Percentiles rank a stretch among this genome's conserved stretches.
phyloP scores from a whole-genome alignment of 2,888 invertebrate species.

The Ochropleura leucogaster region DNA sequence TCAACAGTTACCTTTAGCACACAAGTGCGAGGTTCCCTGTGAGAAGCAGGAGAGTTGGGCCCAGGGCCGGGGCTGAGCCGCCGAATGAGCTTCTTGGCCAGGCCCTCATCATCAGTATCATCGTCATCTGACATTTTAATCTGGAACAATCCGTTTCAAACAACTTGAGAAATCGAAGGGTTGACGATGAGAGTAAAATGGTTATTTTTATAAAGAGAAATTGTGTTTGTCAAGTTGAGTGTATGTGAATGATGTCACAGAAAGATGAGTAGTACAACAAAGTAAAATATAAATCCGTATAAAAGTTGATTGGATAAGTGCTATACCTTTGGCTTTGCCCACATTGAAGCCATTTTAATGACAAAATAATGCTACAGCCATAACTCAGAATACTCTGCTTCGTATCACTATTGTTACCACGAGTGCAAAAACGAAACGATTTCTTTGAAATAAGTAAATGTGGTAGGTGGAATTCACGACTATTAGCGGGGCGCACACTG shows the following conservation, averaged over 20 bases:
- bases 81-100: slow-evolving; percentile 81
- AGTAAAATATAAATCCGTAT: background rate
- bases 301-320: background rate
- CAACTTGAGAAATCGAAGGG: slow-evolving; percentile 29
- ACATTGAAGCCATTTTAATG: background rate
- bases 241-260: slow-evolving; percentile 48
- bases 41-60: slow-evolving; percentile 90
- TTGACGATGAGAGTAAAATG: slow-evolving; percentile 22
- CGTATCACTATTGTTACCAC: background rate
- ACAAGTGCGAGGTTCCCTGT: slow-evolving; percentile 94
- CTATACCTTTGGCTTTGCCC: no score
- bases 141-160: slow-evolving; percentile 69
- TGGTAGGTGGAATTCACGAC: background rate
- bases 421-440: background rate
- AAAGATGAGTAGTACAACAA: slow-evolving; percentile 21
- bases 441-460: background rate
- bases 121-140: slow-evolving; percentile 87
- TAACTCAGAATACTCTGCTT: background rate
- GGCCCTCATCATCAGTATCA: slow-evolving; percentile 86
- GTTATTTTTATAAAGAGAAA: slow-evolving; percentile 12
- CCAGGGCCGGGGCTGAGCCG: slow-evolving; percentile 84
- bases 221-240: slow-evolving; percentile 22
- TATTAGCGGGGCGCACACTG: background rate
- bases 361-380: background rate
- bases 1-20: slow-evolving; percentile 91